Base-by-base conservation (phyloP, 2,797 vertebrate species). In the Astyanax mexicanus region DNA sequence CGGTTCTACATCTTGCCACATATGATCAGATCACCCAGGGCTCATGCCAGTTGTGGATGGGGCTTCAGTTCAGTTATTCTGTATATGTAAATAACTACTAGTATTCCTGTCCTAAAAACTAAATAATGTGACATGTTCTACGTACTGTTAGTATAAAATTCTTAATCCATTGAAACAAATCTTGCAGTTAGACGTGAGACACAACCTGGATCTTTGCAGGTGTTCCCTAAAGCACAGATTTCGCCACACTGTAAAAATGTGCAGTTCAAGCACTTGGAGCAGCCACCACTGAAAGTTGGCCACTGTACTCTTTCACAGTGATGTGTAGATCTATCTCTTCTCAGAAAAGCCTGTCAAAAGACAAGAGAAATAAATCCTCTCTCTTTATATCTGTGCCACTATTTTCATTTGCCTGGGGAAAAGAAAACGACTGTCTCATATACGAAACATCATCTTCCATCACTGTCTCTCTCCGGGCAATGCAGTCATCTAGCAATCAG, bases 401-500 rank as follows among this genome's bases (percentile, higher is more conserved):
- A 10, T 45, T 38, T 29, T n/a, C 62, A 65, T 27, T 45, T 35
- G 55, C 55, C 15, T 17, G 21, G 12, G 21, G 19, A 9, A n/a
- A 55, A 5, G 21, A 23, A n/a, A 27, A 38, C 19, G 58, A 65
- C 21, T 25, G 55, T 58, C 5, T 17, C 6, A 29, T 58, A n/a
- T 19, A 58, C 32, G 35, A 45, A 4, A 29, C 38, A 8, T 7
- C 40, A 19, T 27, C 13, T 62, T 45, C 23, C 23, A 65, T 65
- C 40, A n/a, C 21, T 29, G 23, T 45, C 62, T 65, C 40, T 25
- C 40, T 25, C 15, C 10, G 23, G 62, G 40, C 25, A 6, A 45
- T 65, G 42, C 40, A 27, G 62, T 65, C 40, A 21, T 45, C 25
- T 42, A 64, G 38, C 38, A 27, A 19, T 45, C 60, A 42, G 27